A percentile compares a stretch with the other conserved stretches of the same genome.
Conservation (phyloP, 92 coral and sea anemone species). For the Actinostola sp. region DNA sequence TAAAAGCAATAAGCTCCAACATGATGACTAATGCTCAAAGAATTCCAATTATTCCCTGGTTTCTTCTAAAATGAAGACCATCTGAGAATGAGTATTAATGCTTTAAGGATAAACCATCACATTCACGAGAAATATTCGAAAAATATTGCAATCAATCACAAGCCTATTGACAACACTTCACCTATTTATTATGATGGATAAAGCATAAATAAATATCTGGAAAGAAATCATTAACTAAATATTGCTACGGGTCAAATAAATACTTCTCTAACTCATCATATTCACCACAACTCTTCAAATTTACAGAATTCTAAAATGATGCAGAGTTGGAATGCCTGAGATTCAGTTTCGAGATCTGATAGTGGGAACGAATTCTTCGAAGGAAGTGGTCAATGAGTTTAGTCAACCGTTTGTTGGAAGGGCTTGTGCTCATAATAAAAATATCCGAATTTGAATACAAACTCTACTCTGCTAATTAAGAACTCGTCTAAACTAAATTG, state of each 20-base stretch:
- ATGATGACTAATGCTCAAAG: not conserved
- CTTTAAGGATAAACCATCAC: not conserved
- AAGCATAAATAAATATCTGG: too few relatives aligned
- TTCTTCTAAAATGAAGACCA: not conserved
- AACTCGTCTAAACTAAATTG: not conserved
- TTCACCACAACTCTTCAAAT: too few relatives aligned
- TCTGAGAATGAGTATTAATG: not conserved
- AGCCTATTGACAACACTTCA: not conserved
- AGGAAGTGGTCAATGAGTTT: too few relatives aligned
- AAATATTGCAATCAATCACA: not conserved
- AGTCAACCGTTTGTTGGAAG: not conserved
- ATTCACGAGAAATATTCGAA: conserved; percentile 1
- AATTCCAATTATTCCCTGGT: conserved; percentile 6
- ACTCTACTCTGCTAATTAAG: not conserved
- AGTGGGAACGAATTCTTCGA: too few relatives aligned
- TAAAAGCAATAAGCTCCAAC: not conserved
- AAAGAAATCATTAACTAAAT: too few relatives aligned
- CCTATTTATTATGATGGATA: too few relatives aligned
- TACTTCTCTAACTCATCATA: too few relatives aligned
- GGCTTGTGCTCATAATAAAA: not conserved
- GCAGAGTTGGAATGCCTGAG: too few relatives aligned
- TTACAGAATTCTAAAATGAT: too few relatives aligned
- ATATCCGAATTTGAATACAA: not conserved
- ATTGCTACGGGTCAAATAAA: too few relatives aligned
- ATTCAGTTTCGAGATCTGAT: too few relatives aligned